phyloP scores from a whole-genome alignment of 2,888 invertebrate species.

The Caenorhabditis zanzibari region DNA sequence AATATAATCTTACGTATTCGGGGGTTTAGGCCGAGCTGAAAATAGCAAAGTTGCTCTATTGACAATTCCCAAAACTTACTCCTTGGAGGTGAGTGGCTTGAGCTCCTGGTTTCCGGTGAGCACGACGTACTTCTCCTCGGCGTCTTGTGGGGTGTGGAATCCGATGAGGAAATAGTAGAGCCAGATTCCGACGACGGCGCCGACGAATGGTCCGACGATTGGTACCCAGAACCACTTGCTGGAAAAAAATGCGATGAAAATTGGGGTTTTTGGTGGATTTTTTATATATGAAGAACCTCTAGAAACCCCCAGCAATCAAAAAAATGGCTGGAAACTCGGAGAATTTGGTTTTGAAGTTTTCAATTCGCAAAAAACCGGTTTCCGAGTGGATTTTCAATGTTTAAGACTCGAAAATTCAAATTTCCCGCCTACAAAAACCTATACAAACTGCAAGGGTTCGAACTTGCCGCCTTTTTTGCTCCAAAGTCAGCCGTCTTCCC shows the following conservation, averaged over 20 bases:
- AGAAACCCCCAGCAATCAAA: no score
- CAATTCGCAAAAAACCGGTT: not conserved
- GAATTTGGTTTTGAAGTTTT: no score
- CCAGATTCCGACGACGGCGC: constrained; percentile 83
- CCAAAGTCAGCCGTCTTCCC: not conserved
- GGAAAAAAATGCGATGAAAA: constrained; percentile 43
- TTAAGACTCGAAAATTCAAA: not conserved
- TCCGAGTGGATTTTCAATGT: not conserved
- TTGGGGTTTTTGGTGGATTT: no score
- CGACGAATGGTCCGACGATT: constrained; percentile 85
- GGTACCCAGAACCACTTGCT: constrained; percentile 86
- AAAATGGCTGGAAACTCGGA: no score
- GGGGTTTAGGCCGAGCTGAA: constrained; percentile 53
- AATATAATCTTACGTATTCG: not conserved
- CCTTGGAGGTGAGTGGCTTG: constrained; percentile 76
- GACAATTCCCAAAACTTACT: constrained; percentile 61
- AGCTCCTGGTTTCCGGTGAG: constrained; percentile 78
- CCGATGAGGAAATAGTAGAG: constrained; percentile 85
- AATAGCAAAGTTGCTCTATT: constrained; percentile 3
- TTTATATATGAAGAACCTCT: no score
- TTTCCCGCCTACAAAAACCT: constrained; percentile 2
- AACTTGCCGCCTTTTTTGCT: not conserved
- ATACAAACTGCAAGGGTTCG: not conserved
- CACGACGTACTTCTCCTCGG: constrained; percentile 77
- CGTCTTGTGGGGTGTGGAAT: constrained; percentile 84